Base-by-base conservation (phyloP, 2,888 invertebrate genomes). In the Aporophyla lueneburgensis region DNA sequence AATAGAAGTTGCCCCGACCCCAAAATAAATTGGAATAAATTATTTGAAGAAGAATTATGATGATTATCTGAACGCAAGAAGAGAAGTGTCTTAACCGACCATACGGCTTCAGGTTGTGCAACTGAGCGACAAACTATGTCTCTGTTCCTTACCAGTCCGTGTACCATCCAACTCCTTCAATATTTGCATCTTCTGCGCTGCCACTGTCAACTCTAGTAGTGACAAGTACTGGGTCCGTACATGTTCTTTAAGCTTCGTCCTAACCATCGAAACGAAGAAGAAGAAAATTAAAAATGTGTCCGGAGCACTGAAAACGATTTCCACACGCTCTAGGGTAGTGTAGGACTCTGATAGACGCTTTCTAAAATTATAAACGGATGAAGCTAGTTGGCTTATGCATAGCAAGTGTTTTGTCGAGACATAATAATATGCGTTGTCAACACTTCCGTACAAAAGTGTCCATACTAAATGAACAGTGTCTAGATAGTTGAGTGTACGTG, bases 341-440 rank as follows among this genome's bases (percentile, higher is more conserved):
- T 43, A 62, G 19, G 14, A 27, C 14, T 21, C 43, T 33, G 51
- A 59, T 56, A 68, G 51, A 27, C 46, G 46, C 71, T 82, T 85
- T 81, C 81, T 84, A 82, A 81, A 73, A 66, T 70, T 40, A 71
- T 81, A 33, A 76, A 70, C 71, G 85, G 76, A 71, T 65, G 76
- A 24, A 61, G 62, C 71, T 63, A 62, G 73, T 62, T 62, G 49
- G 19, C 33, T 24, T 72, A 19, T 85, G 85, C 65, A 82, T 85
- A 72, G 12, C 62, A 83, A 85, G 53, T 84, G 68, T 65, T 80
- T 62, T 69, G 27, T 58, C 74, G 68, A 61, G 74, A 80, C 84
- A 73, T 66, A 66, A 65, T 56, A 74, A 63, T 43, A 58, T 58
- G 84, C 49, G 40, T 40, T 62, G 67, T 53, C 69, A 56, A 70